A percentile compares a stretch with the other conserved stretches of the same genome.
Evolutionary conservation across 2,113 vertebrate species (phyloP).

Genomic region (Cepphus grylle): DNA sequence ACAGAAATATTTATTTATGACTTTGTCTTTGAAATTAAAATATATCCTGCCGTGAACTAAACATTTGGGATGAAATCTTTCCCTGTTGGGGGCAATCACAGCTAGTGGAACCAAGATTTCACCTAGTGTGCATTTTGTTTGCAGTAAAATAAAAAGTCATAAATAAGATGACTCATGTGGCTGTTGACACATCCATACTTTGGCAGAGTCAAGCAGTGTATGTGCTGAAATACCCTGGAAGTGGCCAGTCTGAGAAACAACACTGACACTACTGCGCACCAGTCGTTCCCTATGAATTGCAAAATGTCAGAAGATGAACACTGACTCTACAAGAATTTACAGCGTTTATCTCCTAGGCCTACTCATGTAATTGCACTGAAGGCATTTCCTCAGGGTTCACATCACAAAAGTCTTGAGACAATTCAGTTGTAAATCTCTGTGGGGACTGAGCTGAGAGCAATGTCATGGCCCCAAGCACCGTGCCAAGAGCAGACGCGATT

Average conservation of each 20-base stretch:
- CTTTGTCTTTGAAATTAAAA: not conserved
- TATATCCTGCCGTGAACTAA: not conserved
- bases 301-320: not conserved
- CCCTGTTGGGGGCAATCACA: not conserved
- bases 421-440: conserved; percentile 9
- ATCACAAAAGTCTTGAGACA: not conserved
- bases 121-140: not conserved
- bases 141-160: not conserved
- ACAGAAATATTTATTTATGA: not conserved
- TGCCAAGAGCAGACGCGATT: conserved; percentile 1
- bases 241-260: not conserved
- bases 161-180: not conserved
- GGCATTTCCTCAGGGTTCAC: not conserved
- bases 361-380: not conserved
- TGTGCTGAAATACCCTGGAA: not conserved
- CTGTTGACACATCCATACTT: not conserved
- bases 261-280: not conserved
- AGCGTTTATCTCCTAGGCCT: not conserved
- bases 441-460: not conserved
- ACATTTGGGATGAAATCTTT: not conserved
- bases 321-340: not conserved
- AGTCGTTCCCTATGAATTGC: not conserved
- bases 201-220: not conserved
- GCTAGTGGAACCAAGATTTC: not conserved
- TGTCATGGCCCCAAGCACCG: not conserved